phyloP scores from a whole-genome alignment of 2,888 invertebrate genomes.

The Acrobasis consociella region DNA sequence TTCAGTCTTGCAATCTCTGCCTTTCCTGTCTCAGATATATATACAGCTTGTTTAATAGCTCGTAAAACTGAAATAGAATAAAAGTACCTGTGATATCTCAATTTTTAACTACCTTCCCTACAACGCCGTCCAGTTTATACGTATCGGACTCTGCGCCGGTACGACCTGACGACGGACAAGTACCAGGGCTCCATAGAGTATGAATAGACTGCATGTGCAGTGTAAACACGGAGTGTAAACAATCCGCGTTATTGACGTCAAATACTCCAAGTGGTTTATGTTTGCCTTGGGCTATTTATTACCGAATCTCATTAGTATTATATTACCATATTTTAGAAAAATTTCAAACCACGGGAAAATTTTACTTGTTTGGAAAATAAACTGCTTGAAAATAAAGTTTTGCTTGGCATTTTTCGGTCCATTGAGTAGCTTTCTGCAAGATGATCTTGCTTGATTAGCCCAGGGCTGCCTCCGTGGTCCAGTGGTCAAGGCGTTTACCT shows the following conservation, averaged over 20 bases:
- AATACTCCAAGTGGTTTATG: slow-evolving; percentile 14
- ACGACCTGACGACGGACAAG: slow-evolving; percentile 12
- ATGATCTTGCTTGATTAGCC: no score
- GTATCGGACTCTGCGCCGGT: neutral
- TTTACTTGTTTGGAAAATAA: no score
- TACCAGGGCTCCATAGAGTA: slow-evolving; percentile 20
- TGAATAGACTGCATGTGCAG: slow-evolving; percentile 21
- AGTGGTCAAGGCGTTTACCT: no score
- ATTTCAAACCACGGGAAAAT: no score
- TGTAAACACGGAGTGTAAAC: slow-evolving; percentile 9
- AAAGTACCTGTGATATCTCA: neutral
- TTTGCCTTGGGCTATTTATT: slow-evolving; percentile 10
- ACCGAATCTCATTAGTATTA: slow-evolving; percentile 5
- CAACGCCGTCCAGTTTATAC: slow-evolving; percentile 7
- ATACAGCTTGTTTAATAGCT: neutral
- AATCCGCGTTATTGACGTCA: slow-evolving; percentile 16
- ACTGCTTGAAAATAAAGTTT: no score
- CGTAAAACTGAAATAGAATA: neutral
- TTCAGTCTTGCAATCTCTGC: neutral
- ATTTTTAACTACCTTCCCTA: neutral
- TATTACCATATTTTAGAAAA: neutral
- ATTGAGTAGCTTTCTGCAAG: no score
- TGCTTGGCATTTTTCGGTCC: no score
- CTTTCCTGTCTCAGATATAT: neutral
- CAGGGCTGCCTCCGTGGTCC: no score